Evolutionary conservation across 1,140 invertebrate genomes (phyloP), one percentile per base, ranked within the genome.

Genomic region (Oppia nitens): DNA sequence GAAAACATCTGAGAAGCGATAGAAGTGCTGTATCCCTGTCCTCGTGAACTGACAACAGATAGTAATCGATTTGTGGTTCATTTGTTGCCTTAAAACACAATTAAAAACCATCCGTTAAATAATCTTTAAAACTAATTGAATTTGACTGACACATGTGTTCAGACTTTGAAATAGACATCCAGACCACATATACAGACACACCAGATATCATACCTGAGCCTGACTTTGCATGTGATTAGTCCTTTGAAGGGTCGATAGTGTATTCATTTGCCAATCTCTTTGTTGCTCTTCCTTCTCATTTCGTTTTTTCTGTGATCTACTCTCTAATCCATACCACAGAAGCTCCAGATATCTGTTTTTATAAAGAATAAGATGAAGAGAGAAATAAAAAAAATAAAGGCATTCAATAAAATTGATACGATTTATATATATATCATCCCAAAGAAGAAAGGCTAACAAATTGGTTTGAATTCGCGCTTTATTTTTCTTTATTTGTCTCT

Each of bases 21-120:
- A 67, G 57, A 14, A 63, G 49, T n/a, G 66, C 63, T 14, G 62
- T 64, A 40, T 67, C 65, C 12, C 62, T 62, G 56, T 67, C 66
- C 27, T 67, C 66, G 20, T 62, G 51, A n/a, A 67, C 59, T 11
- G 58, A 65, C 55, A 67, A 45, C 23, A 64, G 51, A 25, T 61
- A 61, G 23, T 64, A 65, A 53, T 60, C 57, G 12, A 62, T 53
- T 45, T 52, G 27, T 28, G 47, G n/a, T 28, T 58, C 57, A 20
- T 40, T 32, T 12, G 26, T 20, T 24, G 50, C 47, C 29, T 58
- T 23, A 40, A 40, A 6, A 40, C 6, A n/a, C n/a, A n/a, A n/a
- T n/a, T n/a, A n/a, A n/a, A n/a, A n/a, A n/a, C n/a, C n/a, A n/a
- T n/a, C n/a, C n/a, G n/a, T n/a, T n/a, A n/a, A n/a, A n/a, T n/a